Conservation (phyloP, 2,888 invertebrate genomes). For the Ichneumoninae sp. region DNA sequence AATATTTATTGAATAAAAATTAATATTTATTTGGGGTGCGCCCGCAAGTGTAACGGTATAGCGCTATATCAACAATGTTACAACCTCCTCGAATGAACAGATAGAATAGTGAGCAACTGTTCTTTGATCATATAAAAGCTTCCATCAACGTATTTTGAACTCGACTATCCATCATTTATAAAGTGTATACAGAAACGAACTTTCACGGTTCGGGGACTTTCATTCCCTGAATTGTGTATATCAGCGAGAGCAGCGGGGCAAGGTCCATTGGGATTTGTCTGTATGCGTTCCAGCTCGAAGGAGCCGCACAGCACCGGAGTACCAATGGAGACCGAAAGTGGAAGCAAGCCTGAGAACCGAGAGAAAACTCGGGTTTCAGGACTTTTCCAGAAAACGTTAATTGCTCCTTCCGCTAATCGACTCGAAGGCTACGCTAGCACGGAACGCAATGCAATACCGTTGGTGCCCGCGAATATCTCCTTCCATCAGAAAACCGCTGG, state of each 20-base stretch:
- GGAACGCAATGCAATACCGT: slow-evolving; percentile 34
- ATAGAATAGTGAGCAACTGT: slow-evolving; percentile 54
- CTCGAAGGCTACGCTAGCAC: slow-evolving; percentile 43
- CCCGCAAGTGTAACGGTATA: too few species aligned
- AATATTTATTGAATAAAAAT: too few species aligned
- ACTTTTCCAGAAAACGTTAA: slow-evolving; percentile 55
- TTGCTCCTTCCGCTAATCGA: slow-evolving; percentile 58
- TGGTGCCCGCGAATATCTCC: slow-evolving; percentile 8
- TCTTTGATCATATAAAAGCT: not conserved
- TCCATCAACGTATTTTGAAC: not conserved
- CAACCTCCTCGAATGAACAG: not conserved
- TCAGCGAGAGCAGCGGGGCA: not conserved
- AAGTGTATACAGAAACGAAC: not conserved
- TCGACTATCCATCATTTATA: not conserved
- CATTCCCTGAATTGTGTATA: slow-evolving; percentile 30
- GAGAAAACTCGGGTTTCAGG: slow-evolving; percentile 21
- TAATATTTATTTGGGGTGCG: too few species aligned
- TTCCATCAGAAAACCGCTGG: slow-evolving; percentile 17
- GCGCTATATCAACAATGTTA: not conserved
- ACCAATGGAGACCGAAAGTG: slow-evolving; percentile 16
- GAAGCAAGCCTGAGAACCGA: slow-evolving; percentile 30
- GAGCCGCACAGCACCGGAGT: slow-evolving; percentile 4
- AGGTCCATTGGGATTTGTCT: slow-evolving; percentile 29
- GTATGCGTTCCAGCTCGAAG: slow-evolving; percentile 21
- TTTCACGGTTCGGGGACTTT: slow-evolving; percentile 12